These are phyloP conservation scores for Heterodera filipjevi DNA, from an alignment of 2,888 invertebrate species.

Conservation along the genomic window DNA sequence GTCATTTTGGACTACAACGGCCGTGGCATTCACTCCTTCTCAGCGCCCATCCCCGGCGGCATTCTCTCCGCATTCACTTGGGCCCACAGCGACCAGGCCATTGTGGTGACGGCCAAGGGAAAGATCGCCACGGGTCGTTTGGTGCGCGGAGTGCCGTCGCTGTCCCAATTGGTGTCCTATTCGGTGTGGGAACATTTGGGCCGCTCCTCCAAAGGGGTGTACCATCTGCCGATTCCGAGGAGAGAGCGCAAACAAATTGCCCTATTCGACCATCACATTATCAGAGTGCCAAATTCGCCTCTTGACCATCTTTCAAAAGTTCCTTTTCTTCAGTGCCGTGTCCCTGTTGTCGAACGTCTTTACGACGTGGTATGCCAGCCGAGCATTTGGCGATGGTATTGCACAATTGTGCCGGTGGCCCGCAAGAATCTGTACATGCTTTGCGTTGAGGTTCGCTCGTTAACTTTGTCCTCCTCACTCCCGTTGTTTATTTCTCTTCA, in stretches of 20 bases:
- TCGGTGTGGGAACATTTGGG: slow-evolving; percentile 53
- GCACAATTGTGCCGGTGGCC: slow-evolving; percentile 78
- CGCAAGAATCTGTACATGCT: slow-evolving; percentile 67
- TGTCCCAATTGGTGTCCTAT: slow-evolving; percentile 75
- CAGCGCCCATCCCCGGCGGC: slow-evolving; percentile 39
- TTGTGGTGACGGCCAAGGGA: slow-evolving; percentile 90
- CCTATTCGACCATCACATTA: slow-evolving; percentile 74
- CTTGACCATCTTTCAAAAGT: not conserved
- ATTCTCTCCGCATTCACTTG: slow-evolving; percentile 86
- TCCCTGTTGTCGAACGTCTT: slow-evolving; percentile 84
- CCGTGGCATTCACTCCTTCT: slow-evolving; percentile 43
- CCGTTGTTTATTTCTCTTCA: not conserved
- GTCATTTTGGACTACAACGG: slow-evolving; percentile 45
- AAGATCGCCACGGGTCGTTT: slow-evolving; percentile 79
- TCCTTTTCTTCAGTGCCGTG: slow-evolving; percentile 78
- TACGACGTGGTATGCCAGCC: slow-evolving; percentile 91
- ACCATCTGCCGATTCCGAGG: slow-evolving; percentile 82
- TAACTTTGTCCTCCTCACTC: too few relatives aligned
- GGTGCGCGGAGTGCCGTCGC: slow-evolving; percentile 77
- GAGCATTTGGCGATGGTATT: slow-evolving; percentile 86
- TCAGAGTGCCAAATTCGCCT: slow-evolving; percentile 75
- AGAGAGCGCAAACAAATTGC: slow-evolving; percentile 67
- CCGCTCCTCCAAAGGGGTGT: slow-evolving; percentile 68
- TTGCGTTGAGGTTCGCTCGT: slow-evolving; percentile 83
- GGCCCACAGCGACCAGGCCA: slow-evolving; percentile 90